Evolutionary conservation across 2,113 vertebrate genomes (phyloP), one percentile per base, ranked within the genome.

Genomic region (Cettia cetti): DNA sequence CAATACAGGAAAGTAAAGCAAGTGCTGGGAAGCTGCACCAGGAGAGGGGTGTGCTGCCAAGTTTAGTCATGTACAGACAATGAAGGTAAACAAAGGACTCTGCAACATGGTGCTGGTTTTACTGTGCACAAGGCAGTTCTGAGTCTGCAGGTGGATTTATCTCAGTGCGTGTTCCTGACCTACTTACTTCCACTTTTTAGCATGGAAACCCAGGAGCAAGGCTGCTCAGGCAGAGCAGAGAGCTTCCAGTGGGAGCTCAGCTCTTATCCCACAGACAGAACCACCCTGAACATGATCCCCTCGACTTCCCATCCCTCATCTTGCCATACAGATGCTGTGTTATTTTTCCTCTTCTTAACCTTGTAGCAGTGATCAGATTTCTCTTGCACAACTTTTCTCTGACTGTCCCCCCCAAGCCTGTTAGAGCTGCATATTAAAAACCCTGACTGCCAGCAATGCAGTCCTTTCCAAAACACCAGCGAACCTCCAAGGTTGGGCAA

Each of bases 211-310:
- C 76, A 39, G 1, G 9, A 91, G 82, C 59, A 35, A 69, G 63
- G 42, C 49, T 76, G 82, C 66, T 79, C 23, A 18, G 71, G 90
- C 56, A 72, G 44, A 70, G 52, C 44, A 49, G 47, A 1, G 10
- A 72, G 40, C 37, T 69, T 49, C 82, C 66, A 85, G 53, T 0
- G 2, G 44, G 85, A 95, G 44, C 70, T 85, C 28, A 2, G 35
- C 71, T 33, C n/a, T 30, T 18, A 24, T 11, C 54, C 75, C 60
- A 10, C 28, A 1, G 0, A 42, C 77, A 91, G 47, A 75, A 44
- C 44, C 0, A 0, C 52, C 42, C 50, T 0, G 0, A 69, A 52
- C 40, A 11, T 0, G 2, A 64, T 28, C 35, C 63, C 56, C 45
- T 19, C 0, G 0, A 35, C 66, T 10, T 19, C 57, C 77, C 77